These are phyloP conservation scores for Gastrophryne carolinensis DNA, from an alignment of 2,797 vertebrate species.

Conservation along the genomic window DNA sequence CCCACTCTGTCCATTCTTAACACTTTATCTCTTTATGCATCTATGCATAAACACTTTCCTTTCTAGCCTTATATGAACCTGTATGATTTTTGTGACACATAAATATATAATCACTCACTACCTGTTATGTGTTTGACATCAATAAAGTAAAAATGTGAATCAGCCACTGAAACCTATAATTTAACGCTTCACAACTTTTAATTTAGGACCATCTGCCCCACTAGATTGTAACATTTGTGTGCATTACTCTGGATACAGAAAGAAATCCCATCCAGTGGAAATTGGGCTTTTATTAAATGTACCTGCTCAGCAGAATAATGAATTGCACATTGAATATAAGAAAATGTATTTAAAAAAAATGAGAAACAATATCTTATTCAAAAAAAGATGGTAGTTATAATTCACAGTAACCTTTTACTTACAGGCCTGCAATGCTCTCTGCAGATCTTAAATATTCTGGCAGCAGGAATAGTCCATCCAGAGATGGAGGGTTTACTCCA, in stretches of 20 bases:
- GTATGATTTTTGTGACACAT: slow-evolving; percentile 20
- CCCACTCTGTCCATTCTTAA: not conserved
- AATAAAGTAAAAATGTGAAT: slow-evolving; percentile 29
- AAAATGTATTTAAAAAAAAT: too few species aligned
- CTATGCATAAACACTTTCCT: not conserved
- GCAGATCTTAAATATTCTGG: too few species aligned
- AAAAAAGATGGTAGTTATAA: too few species aligned
- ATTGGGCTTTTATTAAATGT: too few species aligned
- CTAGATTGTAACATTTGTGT: not conserved
- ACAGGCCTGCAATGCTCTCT: too few species aligned
- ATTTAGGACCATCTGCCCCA: slow-evolving; percentile 21
- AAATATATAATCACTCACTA: slow-evolving; percentile 14
- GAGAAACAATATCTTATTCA: too few species aligned
- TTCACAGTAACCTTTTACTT: too few species aligned
- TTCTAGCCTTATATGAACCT: not conserved
- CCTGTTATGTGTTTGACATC: slow-evolving; percentile 28
- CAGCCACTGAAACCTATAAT: slow-evolving; percentile 37
- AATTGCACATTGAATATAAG: too few species aligned
- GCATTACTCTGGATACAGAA: not conserved
- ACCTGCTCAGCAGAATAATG: too few species aligned
- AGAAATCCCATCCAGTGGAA: too few species aligned
- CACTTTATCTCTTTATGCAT: not conserved
- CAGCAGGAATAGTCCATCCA: too few species aligned
- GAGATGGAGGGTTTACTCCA: too few species aligned
- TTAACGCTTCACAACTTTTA: slow-evolving; percentile 40